Evolutionary conservation across 2,888 invertebrate species (phyloP).

Genomic region (Cinara cedri): DNA sequence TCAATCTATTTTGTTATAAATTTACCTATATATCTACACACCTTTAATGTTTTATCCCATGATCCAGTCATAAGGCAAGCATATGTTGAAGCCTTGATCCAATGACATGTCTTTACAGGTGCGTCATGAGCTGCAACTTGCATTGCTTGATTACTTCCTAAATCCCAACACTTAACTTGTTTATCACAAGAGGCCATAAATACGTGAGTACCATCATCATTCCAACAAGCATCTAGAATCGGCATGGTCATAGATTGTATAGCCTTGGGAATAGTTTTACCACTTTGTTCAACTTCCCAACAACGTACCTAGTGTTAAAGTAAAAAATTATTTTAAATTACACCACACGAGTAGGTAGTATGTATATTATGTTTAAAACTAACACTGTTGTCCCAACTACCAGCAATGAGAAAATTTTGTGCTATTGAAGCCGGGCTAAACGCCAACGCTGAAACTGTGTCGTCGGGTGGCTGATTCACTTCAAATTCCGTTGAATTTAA

Average conservation of each 20-base stretch:
- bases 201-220: slow-evolving; percentile 88
- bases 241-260: slow-evolving; percentile 96
- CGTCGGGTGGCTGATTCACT: slow-evolving; percentile 93
- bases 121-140: slow-evolving; percentile 95
- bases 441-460: slow-evolving; percentile 89
- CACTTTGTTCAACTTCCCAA: slow-evolving; percentile 91
- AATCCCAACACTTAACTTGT: slow-evolving; percentile 92
- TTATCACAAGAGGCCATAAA: slow-evolving; percentile 92
- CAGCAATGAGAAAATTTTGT: slow-evolving; percentile 89
- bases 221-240: slow-evolving; percentile 96
- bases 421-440: slow-evolving; percentile 90
- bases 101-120: slow-evolving; percentile 95
- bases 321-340: no score
- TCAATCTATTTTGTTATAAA: no score
- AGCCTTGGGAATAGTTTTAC: slow-evolving; percentile 94
- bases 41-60: slow-evolving; percentile 96
- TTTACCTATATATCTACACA: slow-evolving; percentile 61
- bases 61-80: slow-evolving; percentile 98
- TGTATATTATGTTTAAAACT: slow-evolving; percentile 58
- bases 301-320: slow-evolving; percentile 72
- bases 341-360: no score
- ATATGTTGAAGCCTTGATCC: slow-evolving; percentile 94
- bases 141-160: slow-evolving; percentile 84
- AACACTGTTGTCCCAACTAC: slow-evolving; percentile 92
- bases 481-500: slow-evolving; percentile 71